phyloP scores from a whole-genome alignment of 2,797 vertebrate species.

The Pogoniulus pusillus region DNA sequence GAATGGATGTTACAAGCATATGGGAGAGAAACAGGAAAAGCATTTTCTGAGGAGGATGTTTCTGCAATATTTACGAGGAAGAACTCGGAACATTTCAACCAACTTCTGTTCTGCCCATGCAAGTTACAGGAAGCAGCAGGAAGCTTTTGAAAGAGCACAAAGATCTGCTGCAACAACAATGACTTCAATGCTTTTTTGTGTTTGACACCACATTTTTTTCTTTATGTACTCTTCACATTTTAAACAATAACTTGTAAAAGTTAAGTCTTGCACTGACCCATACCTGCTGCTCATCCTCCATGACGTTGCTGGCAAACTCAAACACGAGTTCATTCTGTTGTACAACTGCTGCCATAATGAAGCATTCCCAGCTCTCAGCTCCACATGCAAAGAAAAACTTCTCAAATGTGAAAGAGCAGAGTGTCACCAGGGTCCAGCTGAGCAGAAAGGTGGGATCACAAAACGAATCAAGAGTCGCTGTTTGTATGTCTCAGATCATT shows the following conservation, averaged over 20 bases:
- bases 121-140: conserved; percentile 39
- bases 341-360: conserved; percentile 86
- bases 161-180: conserved; percentile 43
- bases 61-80: not conserved
- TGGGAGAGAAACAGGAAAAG: not conserved
- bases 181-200: not conserved
- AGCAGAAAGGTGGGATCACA: not conserved
- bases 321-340: conserved; percentile 93
- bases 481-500: conserved; percentile 1
- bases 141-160: conserved; percentile 52
- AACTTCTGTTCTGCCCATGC: not conserved
- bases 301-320: conserved; percentile 93
- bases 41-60: not conserved
- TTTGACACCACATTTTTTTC: not conserved
- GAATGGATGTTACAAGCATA: not conserved
- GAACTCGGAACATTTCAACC: not conserved
- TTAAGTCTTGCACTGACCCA: not conserved
- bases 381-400: conserved; percentile 70
- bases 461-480: not conserved
- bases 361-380: conserved; percentile 76
- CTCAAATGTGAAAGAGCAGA: not conserved
- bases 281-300: conserved; percentile 90
- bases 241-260: not conserved
- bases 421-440: not conserved
- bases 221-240: not conserved